phyloP scores from a whole-genome alignment of 2,113 vertebrate genomes.

The Chrysemys picta region DNA sequence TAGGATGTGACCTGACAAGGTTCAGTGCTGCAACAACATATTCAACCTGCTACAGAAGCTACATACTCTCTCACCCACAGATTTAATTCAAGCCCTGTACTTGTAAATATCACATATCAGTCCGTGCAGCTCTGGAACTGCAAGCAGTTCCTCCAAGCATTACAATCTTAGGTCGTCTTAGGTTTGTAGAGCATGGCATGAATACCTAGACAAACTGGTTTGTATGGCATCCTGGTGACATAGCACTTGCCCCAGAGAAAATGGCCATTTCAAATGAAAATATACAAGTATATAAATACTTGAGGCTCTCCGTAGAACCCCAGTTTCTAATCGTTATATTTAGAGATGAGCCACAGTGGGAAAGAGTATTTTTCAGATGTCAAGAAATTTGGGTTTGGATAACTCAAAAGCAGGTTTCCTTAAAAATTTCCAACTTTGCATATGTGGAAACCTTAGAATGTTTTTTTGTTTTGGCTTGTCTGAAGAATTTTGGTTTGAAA shows the following conservation, averaged over 20 bases:
- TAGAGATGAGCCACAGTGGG: background rate
- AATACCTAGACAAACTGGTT: background rate
- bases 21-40: background rate
- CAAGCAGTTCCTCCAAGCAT: background rate
- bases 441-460: background rate
- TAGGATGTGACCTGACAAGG: conserved; percentile 5
- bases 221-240: background rate
- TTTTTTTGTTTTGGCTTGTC: background rate
- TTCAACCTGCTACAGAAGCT: background rate
- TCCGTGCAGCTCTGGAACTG: background rate
- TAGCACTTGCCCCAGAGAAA: background rate
- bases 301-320: background rate
- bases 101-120: background rate
- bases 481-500: background rate
- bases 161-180: background rate
- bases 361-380: background rate
- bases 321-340: background rate
- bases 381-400: background rate
- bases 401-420: background rate
- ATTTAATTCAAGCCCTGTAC: background rate
- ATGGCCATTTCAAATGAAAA: background rate
- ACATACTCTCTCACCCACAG: background rate
- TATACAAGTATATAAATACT: background rate
- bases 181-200: background rate
- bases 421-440: background rate